A percentile compares a stretch with the other conserved stretches of the same genome.
Evolutionary conservation across 1,140 invertebrate species (phyloP).

Genomic region (Heliconius hewitsoni): DNA sequence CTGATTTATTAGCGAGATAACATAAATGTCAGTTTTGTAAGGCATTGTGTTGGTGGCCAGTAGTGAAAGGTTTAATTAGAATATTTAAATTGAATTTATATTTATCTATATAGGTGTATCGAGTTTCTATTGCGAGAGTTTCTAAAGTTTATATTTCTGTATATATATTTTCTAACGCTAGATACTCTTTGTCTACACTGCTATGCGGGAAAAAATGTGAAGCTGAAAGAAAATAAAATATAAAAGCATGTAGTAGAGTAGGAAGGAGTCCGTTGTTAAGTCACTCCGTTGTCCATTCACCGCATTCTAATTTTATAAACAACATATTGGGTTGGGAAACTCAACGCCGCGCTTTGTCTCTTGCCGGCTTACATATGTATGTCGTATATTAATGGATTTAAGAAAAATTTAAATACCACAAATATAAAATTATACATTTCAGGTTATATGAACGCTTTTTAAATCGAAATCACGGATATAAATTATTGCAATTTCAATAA

Average conservation of each 20-base stretch:
- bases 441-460: neutral
- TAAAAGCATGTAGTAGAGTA: too few species aligned
- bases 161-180: too few species aligned
- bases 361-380: neutral
- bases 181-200: too few species aligned
- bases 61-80: slow-evolving; percentile 17
- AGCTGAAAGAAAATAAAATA: too few species aligned
- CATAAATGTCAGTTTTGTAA: slow-evolving; percentile 14
- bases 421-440: slow-evolving; percentile 12
- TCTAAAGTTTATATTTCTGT: neutral
- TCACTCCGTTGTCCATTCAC: too few species aligned
- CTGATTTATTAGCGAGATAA: slow-evolving; percentile 35
- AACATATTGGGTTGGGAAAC: too few species aligned
- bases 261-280: too few species aligned
- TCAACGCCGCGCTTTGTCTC: too few species aligned
- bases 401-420: neutral
- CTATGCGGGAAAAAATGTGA: too few species aligned
- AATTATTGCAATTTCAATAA: neutral
- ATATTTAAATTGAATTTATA: neutral
- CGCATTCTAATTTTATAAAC: too few species aligned
- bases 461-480: slow-evolving; percentile 4
- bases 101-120: neutral
- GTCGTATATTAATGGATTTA: neutral
- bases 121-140: neutral
- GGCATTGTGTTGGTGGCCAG: neutral